A percentile compares a stretch with the other conserved stretches of the same genome.
Evolutionary conservation across 1,140 invertebrate genomes (phyloP).

Genomic region (Drosophila pseudoananassae): DNA sequence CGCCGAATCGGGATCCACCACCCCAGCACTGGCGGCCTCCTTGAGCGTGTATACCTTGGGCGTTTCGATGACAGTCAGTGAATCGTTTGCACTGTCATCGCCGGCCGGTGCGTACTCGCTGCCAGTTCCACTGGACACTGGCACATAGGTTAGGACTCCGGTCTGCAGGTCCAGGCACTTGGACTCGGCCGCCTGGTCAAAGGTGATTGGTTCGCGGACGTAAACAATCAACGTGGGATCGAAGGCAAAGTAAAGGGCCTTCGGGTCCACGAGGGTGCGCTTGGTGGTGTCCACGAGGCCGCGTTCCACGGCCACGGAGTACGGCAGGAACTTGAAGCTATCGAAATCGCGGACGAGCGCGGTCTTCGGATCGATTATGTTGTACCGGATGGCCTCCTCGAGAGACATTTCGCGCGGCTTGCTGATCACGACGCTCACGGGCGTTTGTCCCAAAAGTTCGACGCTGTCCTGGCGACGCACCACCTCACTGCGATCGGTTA

Average conservation of each 20-base stretch:
- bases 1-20: slow-evolving; percentile 94
- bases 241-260: slow-evolving; percentile 89
- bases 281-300: slow-evolving; percentile 89
- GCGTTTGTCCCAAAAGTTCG: slow-evolving; percentile 77
- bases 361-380: slow-evolving; percentile 90
- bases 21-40: slow-evolving; percentile 92
- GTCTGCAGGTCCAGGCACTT: slow-evolving; percentile 89
- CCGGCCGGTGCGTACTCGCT: slow-evolving; percentile 17
- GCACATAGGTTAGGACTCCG: slow-evolving; percentile 92
- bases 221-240: slow-evolving; percentile 90
- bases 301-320: slow-evolving; percentile 89
- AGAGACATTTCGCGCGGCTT: slow-evolving; percentile 88
- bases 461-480: slow-evolving; percentile 85
- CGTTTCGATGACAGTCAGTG: slow-evolving; percentile 62
- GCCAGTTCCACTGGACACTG: slow-evolving; percentile 18
- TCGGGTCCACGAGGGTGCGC: slow-evolving; percentile 86
- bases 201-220: slow-evolving; percentile 89
- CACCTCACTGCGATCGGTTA: slow-evolving; percentile 86
- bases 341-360: slow-evolving; percentile 91
- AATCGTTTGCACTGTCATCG: slow-evolving; percentile 64
- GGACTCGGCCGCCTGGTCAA: slow-evolving; percentile 91
- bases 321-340: slow-evolving; percentile 89
- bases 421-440: slow-evolving; percentile 84
- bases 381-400: slow-evolving; percentile 91
- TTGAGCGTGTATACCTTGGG: slow-evolving; percentile 90